Evolutionary conservation across 1,140 invertebrate genomes (phyloP), one percentile per base, ranked within the genome.

Genomic region (Chionoecetes opilio): DNA sequence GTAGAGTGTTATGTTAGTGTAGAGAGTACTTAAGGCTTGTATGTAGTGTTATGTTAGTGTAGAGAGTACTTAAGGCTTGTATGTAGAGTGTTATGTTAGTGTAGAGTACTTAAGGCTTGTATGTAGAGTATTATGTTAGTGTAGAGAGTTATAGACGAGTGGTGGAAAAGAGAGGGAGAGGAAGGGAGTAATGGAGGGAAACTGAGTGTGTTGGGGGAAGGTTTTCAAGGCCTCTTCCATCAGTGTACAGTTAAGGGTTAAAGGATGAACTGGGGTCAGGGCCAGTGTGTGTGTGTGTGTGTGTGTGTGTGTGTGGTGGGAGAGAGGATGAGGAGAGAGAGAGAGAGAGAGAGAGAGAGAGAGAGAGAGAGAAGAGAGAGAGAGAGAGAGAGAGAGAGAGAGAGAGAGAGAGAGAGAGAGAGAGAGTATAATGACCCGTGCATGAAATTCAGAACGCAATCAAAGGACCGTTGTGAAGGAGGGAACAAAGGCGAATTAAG

Each of bases 241-340:
- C n/a, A 6, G 63, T 21, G 6, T 75, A 75, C 63, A 75, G 63
- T 75, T 75, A 75, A 75, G 63, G 63, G 63, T 75, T 75, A 75
- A 75, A 26, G 63, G 63, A 75, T 75, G 63, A 75, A n/a, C 63
- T 75, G 63, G 11, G 63, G 63, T 75, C 63, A 21, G n/a, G 63
- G 63, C n/a, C 63, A n/a, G 63, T n/a, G 63, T n/a, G 63, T n/a
- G 63, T n/a, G 63, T n/a, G 63, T n/a, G 63, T n/a, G 63, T n/a
- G 63, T n/a, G 63, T n/a, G 63, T n/a, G 63, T n/a, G 63, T n/a
- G 63, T n/a, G 63, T n/a, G 63, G 63, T n/a, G 63, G n/a, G 63
- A 75, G 63, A 75, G 63, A 75, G 63, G n/a, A 26, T n/a, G 63
- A 75, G 63, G 63, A 75, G 63, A 75, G 63, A 75, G 63, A 75